phyloP scores from a whole-genome alignment of 2,888 invertebrate species.

The Orchestes rusci region DNA sequence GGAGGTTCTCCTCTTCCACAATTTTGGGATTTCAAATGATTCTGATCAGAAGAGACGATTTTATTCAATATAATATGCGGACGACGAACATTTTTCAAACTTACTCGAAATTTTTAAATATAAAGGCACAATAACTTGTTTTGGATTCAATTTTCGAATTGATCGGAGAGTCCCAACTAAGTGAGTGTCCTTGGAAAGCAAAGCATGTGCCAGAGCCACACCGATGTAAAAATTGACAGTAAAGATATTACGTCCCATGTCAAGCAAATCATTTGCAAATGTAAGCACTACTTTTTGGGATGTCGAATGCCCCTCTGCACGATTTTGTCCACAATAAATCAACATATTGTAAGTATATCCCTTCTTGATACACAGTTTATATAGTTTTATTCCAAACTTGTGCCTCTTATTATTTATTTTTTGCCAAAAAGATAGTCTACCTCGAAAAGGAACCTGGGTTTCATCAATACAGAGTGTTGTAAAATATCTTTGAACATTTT shows the following conservation, averaged over 20 bases:
- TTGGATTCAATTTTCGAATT: slow-evolving; percentile 6
- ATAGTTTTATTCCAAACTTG: slow-evolving; percentile 13
- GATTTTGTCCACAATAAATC: slow-evolving; percentile 10
- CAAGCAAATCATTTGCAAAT: neutral
- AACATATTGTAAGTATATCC: slow-evolving; percentile 8
- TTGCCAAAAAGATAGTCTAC: slow-evolving; percentile 5
- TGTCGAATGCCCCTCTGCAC: neutral
- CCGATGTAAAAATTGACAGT: slow-evolving; percentile 6
- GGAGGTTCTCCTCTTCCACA: too few relatives aligned
- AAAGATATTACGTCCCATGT: slow-evolving; percentile 5
- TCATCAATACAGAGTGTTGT: slow-evolving; percentile 6
- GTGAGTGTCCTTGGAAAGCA: slow-evolving; percentile 1
- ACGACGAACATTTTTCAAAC: too few relatives aligned
- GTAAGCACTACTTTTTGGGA: slow-evolving; percentile 2
- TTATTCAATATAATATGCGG: too few relatives aligned
- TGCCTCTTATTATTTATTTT: slow-evolving; percentile 6
- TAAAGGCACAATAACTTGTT: slow-evolving; percentile 6
- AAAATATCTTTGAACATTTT: slow-evolving; percentile 4
- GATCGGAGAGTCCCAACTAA: slow-evolving; percentile 6
- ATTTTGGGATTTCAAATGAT: too few relatives aligned
- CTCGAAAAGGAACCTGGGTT: slow-evolving; percentile 7
- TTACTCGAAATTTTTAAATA: too few relatives aligned
- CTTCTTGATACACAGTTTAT: slow-evolving; percentile 5
- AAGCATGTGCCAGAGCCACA: slow-evolving; percentile 3
- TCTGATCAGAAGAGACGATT: too few relatives aligned